A percentile compares a stretch with the other conserved stretches of the same genome.
phyloP scores from a whole-genome alignment of 30 jellyfish, hydroid and myxozoan genomes.

The Nemopilema nomurai region DNA sequence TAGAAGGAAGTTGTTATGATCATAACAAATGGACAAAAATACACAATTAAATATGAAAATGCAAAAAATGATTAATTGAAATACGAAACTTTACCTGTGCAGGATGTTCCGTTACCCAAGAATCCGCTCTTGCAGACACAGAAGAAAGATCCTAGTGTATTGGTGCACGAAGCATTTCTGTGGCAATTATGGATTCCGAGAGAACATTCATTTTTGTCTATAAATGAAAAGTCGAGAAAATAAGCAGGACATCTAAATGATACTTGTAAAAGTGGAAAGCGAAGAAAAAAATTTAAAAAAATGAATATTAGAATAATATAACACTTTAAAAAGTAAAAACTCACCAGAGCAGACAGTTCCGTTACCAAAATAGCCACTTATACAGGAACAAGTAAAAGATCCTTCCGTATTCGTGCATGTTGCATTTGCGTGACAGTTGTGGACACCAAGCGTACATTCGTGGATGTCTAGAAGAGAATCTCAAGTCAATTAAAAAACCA shows the following conservation, averaged over 20 bases:
- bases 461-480: neutral
- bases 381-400: slow-evolving; percentile 2
- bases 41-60: too few relatives aligned
- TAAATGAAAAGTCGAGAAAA: too few relatives aligned
- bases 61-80: too few relatives aligned
- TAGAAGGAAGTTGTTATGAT: neutral
- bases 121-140: slow-evolving; percentile 9
- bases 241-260: neutral
- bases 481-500: too few relatives aligned
- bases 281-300: too few relatives aligned
- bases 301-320: too few relatives aligned
- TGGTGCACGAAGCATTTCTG: slow-evolving; percentile 2
- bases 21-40: neutral
- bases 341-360: neutral
- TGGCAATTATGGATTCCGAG: slow-evolving; percentile 4
- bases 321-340: neutral
- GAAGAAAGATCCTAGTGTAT: neutral
- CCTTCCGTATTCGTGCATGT: slow-evolving; percentile 6
- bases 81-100: neutral
- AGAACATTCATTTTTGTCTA: neutral
- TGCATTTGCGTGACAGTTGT: slow-evolving; percentile 7
- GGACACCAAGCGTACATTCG: neutral
- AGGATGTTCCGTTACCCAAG: slow-evolving; percentile 12
- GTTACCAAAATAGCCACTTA: slow-evolving; percentile 5
- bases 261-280: neutral